Conservation (phyloP, 1,140 invertebrate species). For the Ceratosolen solmsi region DNA sequence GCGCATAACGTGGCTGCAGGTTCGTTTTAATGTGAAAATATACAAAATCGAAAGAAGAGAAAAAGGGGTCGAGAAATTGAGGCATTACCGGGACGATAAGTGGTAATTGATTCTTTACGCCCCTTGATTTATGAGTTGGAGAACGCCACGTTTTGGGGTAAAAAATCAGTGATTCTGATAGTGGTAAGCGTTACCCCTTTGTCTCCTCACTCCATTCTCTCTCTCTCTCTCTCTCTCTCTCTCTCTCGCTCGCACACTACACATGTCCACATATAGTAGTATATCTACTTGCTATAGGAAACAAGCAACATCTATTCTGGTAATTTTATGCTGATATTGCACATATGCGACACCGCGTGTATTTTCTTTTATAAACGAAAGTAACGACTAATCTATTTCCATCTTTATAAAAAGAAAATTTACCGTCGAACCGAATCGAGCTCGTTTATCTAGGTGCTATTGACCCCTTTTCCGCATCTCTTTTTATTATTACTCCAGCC, state of each 20-base stretch:
- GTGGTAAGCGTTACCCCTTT: slow-evolving; percentile 18
- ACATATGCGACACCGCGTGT: slow-evolving; percentile 4
- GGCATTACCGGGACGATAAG: slow-evolving; percentile 61
- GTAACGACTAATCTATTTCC: slow-evolving; percentile 20
- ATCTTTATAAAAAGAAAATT: slow-evolving; percentile 49
- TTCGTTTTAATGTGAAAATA: background rate
- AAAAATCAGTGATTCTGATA: slow-evolving; percentile 38
- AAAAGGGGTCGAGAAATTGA: slow-evolving; percentile 34
- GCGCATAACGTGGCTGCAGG: too few relatives aligned
- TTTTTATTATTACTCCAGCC: slow-evolving; percentile 33
- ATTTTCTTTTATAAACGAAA: slow-evolving; percentile 5
- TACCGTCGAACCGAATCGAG: slow-evolving; percentile 55
- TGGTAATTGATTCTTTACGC: slow-evolving; percentile 72
- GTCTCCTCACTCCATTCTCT: background rate
- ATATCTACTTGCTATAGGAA: background rate
- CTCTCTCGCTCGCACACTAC: background rate
- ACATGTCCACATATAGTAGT: too few relatives aligned
- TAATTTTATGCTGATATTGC: background rate
- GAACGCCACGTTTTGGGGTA: slow-evolving; percentile 54
- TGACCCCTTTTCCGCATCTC: slow-evolving; percentile 61
- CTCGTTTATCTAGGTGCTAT: slow-evolving; percentile 23
- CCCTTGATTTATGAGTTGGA: slow-evolving; percentile 68
- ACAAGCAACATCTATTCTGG: background rate
- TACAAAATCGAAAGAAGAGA: background rate
- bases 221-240: background rate